Evolutionary conservation across 2,888 invertebrate species (phyloP).

Genomic region (Morpho helenor): DNA sequence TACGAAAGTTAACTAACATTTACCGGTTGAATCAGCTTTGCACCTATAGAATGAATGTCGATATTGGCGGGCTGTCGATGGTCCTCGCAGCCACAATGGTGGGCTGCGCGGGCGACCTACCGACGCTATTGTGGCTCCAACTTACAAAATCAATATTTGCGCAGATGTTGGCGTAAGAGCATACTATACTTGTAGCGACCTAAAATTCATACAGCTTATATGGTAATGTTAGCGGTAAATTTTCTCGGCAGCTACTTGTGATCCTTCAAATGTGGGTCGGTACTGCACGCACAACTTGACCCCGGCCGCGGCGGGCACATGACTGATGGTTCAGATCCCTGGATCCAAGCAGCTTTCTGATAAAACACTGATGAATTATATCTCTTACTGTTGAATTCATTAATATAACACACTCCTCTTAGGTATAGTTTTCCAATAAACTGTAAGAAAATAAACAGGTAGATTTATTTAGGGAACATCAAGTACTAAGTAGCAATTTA

Average conservation of each 20-base stretch:
- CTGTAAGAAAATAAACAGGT: too few species aligned
- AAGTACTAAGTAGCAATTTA: too few species aligned
- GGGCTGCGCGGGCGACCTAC: constrained; percentile 45
- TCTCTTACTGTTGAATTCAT: too few species aligned
- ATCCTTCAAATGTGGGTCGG: constrained; percentile 77
- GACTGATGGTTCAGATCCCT: constrained; percentile 62
- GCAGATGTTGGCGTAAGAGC: constrained; percentile 77
- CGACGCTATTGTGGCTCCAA: constrained; percentile 62
- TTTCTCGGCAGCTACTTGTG: constrained; percentile 77
- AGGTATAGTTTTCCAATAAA: too few species aligned
- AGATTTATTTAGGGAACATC: too few species aligned
- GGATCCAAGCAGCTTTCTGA: neutral
- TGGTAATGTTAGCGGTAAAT: constrained; percentile 78
- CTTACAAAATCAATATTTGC: constrained; percentile 80
- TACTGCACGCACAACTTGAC: constrained; percentile 72
- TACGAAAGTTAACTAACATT: constrained; percentile 8
- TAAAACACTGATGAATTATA: too few species aligned
- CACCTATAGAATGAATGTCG: constrained; percentile 21
- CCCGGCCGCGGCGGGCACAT: constrained; percentile 57
- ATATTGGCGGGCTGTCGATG: constrained; percentile 34
- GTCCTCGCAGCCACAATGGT: constrained; percentile 37
- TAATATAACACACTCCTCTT: too few species aligned
- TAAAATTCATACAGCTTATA: constrained; percentile 79
- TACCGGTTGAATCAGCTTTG: constrained; percentile 17
- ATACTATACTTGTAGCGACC: constrained; percentile 75